Base-by-base conservation (phyloP, 2,113 vertebrate genomes). In the Aplodontia rufa region DNA sequence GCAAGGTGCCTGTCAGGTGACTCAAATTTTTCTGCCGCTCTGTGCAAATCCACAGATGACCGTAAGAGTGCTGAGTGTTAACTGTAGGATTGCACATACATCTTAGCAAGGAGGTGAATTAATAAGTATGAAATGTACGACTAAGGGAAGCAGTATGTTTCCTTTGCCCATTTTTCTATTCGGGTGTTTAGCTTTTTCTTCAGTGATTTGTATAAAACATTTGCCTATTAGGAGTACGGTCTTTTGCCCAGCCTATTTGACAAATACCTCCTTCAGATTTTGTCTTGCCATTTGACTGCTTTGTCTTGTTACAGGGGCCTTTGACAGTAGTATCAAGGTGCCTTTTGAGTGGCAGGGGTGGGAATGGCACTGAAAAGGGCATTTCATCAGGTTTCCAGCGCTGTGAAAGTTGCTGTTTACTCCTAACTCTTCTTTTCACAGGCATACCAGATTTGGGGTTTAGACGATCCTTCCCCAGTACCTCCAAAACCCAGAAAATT, bases 371-470 rank as follows among this genome's bases (percentile, higher is more conserved):
- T 20, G 32, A 76, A n/a, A 72, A 74, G 66, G 42, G 58, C 47
- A 69, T 37, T 42, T 82, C 45, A 20, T 91, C 89, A 69, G 55
- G 35, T 64, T 68, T 93, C 58, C 62, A 1, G 49, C 28, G 35
- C 19, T 51, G 45, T 42, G 28, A 69, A 32, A 45, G 22, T 75
- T 30, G 24, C 10, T 51, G 64, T 85, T 84, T 93, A 62, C 89
- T 53, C 66, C n/a, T 58, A 0, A 66, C 76, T 76, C 12, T 92
- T 19, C 80, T 94, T 42, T 95, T 87, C 28, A 51, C 2, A 97
- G 97, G 90, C 90, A 28, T 89, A 97, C 40, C 97, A 97, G 71
- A 45, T 95, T 82, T 91, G 94, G 76, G 20, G 49, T 49, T 87
- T 13, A 79, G 42, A 53, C 51, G 64, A 68, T 60, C 11, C 51